Base-by-base conservation (phyloP, 64 coral and sea anemone genomes). In the Pocillopora verrucosa region DNA sequence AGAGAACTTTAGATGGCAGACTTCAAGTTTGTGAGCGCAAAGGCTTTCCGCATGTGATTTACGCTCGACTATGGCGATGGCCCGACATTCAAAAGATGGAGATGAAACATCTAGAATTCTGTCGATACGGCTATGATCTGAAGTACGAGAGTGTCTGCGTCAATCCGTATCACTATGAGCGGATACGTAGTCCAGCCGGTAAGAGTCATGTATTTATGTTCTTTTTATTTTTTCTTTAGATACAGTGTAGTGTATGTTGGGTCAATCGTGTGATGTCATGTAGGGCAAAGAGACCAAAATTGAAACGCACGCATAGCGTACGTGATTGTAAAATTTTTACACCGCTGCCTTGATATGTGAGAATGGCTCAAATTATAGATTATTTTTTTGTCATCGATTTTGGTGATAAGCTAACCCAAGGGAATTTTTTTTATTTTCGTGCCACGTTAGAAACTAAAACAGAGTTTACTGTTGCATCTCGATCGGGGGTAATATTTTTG, bases 51-150 rank as follows among this genome's bases (percentile, higher is more conserved):
- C 95, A 97, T 91, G 95, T 97, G 78, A 97, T 97, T 24, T 97
- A 97, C 89, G 95, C 95, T 67, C 91, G 91, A 17, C 79, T 97
- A 38, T 97, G 95, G 95, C 95, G 95, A 91, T 97, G 95, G 95
- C 95, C 95, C 56, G 95, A 97, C 87, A 97, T 97, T 83, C 95
- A 97, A 77, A 97, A 97, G 76, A 97, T 97, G 95, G 95, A 97
- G 87, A 97, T 97, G 95, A 97, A 97, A 78, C 95, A 97, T 76
- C 90, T 97, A 75, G 95, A 97, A 20, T 97, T 97, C 87, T 97
- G 95, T 65, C 95, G 95, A 82, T 97, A 88, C 81, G 95, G 95
- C 38, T 97, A 97, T 87, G 95, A 97, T 88, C 87, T 97, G 15
- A 97, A 97, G n/a, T 97, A 97, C 56, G 95, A 97, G 68, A 97